Evolutionary conservation across 1,140 invertebrate species (phyloP).

Genomic region (Idris sp.): DNA sequence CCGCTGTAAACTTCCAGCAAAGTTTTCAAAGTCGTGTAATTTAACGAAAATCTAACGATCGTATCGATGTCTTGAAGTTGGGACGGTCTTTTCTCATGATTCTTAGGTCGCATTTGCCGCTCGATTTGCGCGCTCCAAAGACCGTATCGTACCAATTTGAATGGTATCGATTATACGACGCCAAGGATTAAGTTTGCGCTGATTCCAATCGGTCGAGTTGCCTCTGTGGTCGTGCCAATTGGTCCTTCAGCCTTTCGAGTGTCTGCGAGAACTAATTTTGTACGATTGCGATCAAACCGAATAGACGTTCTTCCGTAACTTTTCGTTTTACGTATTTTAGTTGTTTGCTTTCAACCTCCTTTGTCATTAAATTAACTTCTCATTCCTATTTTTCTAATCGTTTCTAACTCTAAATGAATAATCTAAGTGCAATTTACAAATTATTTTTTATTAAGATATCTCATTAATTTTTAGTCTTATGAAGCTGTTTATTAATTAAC

Average conservation of each 20-base stretch:
- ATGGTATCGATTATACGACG: slow-evolving; percentile 63
- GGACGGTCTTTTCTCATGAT: slow-evolving; percentile 43
- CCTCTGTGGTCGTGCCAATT: slow-evolving; percentile 55
- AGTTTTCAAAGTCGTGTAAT: slow-evolving; percentile 52
- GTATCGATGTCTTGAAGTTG: slow-evolving; percentile 56
- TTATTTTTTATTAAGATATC: slow-evolving; percentile 22
- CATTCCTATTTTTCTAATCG: slow-evolving; percentile 12
- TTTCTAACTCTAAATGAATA: slow-evolving; percentile 24
- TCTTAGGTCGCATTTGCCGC: slow-evolving; percentile 57
- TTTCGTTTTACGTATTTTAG: slow-evolving; percentile 44
- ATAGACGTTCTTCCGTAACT: slow-evolving; percentile 53
- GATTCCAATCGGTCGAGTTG: slow-evolving; percentile 48
- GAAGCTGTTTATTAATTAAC: slow-evolving; percentile 36
- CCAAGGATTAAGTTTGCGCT: slow-evolving; percentile 61
- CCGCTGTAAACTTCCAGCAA: slow-evolving; percentile 22
- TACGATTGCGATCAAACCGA: slow-evolving; percentile 55
- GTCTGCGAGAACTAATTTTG: slow-evolving; percentile 58
- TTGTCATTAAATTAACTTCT: slow-evolving; percentile 56
- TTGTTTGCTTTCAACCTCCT: slow-evolving; percentile 40
- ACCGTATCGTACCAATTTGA: slow-evolving; percentile 63
- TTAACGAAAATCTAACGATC: slow-evolving; percentile 52
- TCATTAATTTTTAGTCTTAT: slow-evolving; percentile 8
- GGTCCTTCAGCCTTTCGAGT: slow-evolving; percentile 50
- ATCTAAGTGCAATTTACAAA: slow-evolving; percentile 3
- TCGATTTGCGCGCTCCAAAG: slow-evolving; percentile 62